Evolutionary conservation across 2,797 vertebrate genomes (phyloP).

Genomic region (Gymnodraco acuticeps): DNA sequence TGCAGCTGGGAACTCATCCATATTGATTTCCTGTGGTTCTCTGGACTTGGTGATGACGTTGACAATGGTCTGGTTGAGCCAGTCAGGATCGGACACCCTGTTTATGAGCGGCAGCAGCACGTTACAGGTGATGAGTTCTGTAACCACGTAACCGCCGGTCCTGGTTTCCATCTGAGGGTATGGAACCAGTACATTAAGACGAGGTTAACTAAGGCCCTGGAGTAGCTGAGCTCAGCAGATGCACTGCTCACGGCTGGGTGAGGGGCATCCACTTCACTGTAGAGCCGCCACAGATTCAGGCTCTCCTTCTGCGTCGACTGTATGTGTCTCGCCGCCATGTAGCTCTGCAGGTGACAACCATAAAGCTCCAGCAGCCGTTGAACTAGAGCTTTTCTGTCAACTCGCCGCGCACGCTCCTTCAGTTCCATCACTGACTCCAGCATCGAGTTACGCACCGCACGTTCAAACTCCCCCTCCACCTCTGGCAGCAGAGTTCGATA

Average conservation of each 20-base stretch:
- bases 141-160: slow-evolving; percentile 90
- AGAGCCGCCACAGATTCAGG: slow-evolving; percentile 86
- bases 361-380: slow-evolving; percentile 87
- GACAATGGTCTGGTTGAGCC: slow-evolving; percentile 91
- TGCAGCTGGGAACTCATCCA: slow-evolving; percentile 14
- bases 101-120: slow-evolving; percentile 89
- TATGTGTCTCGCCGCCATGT: slow-evolving; percentile 84
- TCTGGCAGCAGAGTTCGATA: slow-evolving; percentile 87
- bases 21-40: slow-evolving; percentile 51
- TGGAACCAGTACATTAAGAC: slow-evolving; percentile 88
- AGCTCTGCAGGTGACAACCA: slow-evolving; percentile 91
- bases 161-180: slow-evolving; percentile 90
- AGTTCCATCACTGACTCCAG: slow-evolving; percentile 86
- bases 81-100: slow-evolving; percentile 92
- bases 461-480: slow-evolving; percentile 86
- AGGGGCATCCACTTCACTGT: slow-evolving; percentile 77
- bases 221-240: slow-evolving; percentile 82
- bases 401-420: slow-evolving; percentile 81
- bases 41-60: slow-evolving; percentile 86
- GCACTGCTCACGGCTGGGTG: slow-evolving; percentile 86
- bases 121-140: slow-evolving; percentile 93
- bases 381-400: slow-evolving; percentile 83
- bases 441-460: slow-evolving; percentile 87
- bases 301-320: slow-evolving; percentile 46
- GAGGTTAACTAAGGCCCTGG: slow-evolving; percentile 85